Base-by-base conservation (phyloP, 2,888 invertebrate genomes). In the Caenorhabditis uteleia region DNA sequence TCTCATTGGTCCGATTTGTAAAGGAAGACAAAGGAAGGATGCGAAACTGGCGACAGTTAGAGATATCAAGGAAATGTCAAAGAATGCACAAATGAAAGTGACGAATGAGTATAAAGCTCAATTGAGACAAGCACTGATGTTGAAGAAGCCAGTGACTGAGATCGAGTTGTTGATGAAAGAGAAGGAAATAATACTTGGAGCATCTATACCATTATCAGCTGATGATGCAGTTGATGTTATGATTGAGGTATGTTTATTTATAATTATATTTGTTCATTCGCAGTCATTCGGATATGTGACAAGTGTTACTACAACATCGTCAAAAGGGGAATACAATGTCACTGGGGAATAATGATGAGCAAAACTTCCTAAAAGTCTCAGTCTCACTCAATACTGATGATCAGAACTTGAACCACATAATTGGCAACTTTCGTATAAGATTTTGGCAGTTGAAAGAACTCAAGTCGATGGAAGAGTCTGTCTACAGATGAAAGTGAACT, bases 211-310 rank as follows among this genome's bases (percentile, higher is more conserved):
- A 10, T 33, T 62, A 10, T 5, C 42, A 16, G 21, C 53, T 10
- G 38, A 56, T 0, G 62, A 56, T 2, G 62, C 62, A 2, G 57
- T 44, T 14, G 56, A 62, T n/a, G 53, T 62, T 10, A 62, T 62
- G 62, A 62, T 62, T 21, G 62, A 57, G 7, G 39, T 39, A 23
- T 10, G 18, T 10, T n/a, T 5, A 21, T 14, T 20, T 21, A 21
- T 6, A 8, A 21, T 5, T 10, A 10, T 62, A 40, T 44, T 46
- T 62, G 8, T 23, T 53, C 26, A 36, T 53, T 14, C 31, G 43
- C 2, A 48, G 42, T 12, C 48, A 48, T 16, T 25, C 48, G 0
- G 62, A 62, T 38, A 62, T 62, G 62, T 62, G 62, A 57, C 47
- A 40, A 6, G 56, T 62, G 20, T 12, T 62, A 8, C 33, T 39